A percentile compares a stretch with the other conserved stretches of the same genome.
These are phyloP conservation scores for Trichoplusia ni DNA, from an alignment of 1,140 invertebrate species.

Conservation along the genomic window DNA sequence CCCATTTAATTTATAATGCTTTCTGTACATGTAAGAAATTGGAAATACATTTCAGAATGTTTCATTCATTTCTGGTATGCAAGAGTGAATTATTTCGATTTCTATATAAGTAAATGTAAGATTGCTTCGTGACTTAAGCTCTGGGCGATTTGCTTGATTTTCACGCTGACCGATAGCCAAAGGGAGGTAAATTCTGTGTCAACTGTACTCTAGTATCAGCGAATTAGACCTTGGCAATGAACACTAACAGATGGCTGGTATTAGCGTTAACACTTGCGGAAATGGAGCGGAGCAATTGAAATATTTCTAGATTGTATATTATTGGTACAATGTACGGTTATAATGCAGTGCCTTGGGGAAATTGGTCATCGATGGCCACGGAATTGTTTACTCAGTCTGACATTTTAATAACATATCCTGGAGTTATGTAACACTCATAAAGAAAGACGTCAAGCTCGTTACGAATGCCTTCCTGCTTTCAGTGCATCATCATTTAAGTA, in stretches of 20 bases:
- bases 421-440: too few relatives aligned
- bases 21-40: not conserved
- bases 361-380: not conserved
- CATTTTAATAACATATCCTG: too few relatives aligned
- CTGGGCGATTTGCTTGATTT: slow-evolving; percentile 21
- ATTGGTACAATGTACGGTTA: not conserved
- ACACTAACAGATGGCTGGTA: slow-evolving; percentile 1
- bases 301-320: slow-evolving; percentile 2
- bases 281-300: slow-evolving; percentile 13
- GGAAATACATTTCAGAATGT: not conserved
- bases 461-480: not conserved
- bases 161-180: slow-evolving; percentile 28
- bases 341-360: not conserved
- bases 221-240: not conserved
- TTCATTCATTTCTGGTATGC: slow-evolving; percentile 7
- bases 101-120: slow-evolving; percentile 25
- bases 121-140: slow-evolving; percentile 33
- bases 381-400: not conserved
- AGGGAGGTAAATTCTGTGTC: slow-evolving; percentile 26
- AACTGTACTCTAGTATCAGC: not conserved
- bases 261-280: not conserved
- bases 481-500: not conserved
- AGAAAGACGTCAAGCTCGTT: too few relatives aligned
- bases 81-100: slow-evolving; percentile 19
- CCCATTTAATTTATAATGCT: not conserved